Percentiles rank a stretch among this genome's conserved stretches.
phyloP scores from a whole-genome alignment of 2,113 vertebrate genomes.

The Lophotis ruficrista region DNA sequence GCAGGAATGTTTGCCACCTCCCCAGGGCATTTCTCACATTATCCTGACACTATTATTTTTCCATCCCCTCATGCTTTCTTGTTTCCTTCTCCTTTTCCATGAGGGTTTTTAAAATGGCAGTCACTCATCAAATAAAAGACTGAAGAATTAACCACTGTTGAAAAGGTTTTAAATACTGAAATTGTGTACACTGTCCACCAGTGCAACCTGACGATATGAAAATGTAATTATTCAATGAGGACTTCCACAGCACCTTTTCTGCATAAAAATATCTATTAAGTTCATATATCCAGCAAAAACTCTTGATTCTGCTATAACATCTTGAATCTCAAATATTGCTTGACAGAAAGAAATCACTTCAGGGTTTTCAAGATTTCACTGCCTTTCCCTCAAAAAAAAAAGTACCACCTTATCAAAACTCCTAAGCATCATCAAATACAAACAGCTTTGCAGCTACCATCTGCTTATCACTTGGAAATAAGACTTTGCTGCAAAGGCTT shows the following conservation, averaged over 20 bases:
- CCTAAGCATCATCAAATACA: not conserved
- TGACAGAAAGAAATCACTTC: not conserved
- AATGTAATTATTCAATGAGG: not conserved
- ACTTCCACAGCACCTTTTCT: not conserved
- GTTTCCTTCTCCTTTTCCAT: not conserved
- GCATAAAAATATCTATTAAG: not conserved
- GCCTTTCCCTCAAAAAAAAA: not conserved
- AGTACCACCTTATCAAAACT: not conserved
- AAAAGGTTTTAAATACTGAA: not conserved
- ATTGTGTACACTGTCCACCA: not conserved
- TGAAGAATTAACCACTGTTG: not conserved
- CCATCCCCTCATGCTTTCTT: not conserved
- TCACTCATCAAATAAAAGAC: not conserved
- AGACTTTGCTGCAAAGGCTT: not conserved
- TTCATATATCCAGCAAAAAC: not conserved
- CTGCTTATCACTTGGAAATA: not conserved
- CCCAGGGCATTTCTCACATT: conserved; percentile 52
- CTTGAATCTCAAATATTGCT: not conserved
- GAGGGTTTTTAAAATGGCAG: not conserved
- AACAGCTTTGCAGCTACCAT: not conserved
- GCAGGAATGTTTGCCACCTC: conserved; percentile 52
- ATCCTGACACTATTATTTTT: conserved; percentile 9
- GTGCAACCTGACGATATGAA: not conserved
- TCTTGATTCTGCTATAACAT: not conserved
- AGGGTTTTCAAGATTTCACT: not conserved